These are phyloP conservation scores for Saxidomus purpurata DNA, from an alignment of 1,140 invertebrate genomes.

Conservation along the genomic window DNA sequence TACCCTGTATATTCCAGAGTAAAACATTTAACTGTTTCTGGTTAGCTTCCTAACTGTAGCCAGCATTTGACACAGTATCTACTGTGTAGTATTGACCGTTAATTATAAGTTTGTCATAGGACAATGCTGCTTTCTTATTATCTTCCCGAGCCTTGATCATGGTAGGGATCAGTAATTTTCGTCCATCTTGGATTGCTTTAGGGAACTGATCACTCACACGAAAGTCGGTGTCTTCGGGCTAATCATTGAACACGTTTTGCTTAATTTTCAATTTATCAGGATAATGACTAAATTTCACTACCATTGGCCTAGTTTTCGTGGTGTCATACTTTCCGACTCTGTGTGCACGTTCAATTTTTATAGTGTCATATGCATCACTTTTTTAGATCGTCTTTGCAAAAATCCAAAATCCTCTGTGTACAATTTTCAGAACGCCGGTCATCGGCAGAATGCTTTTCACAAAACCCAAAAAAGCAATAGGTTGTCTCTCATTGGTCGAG, in stretches of 20 bases:
- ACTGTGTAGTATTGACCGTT: neutral
- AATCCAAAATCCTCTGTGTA: neutral
- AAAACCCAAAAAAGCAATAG: neutral
- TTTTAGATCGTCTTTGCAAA: neutral
- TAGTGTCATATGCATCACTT: neutral
- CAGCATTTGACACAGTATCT: neutral
- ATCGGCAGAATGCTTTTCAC: neutral
- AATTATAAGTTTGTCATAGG: neutral
- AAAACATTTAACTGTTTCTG: neutral
- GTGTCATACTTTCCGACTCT: neutral
- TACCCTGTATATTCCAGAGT: no score
- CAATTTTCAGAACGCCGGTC: neutral
- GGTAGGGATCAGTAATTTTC: neutral
- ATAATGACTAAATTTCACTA: neutral
- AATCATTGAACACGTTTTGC: neutral
- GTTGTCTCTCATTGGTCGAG: neutral
- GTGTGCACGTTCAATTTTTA: constrained; percentile 11
- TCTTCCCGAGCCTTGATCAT: neutral
- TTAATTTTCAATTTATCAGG: neutral
- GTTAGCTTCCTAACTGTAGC: neutral
- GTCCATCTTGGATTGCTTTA: neutral
- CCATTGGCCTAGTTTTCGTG: neutral
- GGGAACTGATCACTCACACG: neutral
- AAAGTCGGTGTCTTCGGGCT: neutral
- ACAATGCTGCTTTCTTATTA: neutral